Evolutionary conservation across 1,140 invertebrate species (phyloP).

Genomic region (Holotrichia oblita): DNA sequence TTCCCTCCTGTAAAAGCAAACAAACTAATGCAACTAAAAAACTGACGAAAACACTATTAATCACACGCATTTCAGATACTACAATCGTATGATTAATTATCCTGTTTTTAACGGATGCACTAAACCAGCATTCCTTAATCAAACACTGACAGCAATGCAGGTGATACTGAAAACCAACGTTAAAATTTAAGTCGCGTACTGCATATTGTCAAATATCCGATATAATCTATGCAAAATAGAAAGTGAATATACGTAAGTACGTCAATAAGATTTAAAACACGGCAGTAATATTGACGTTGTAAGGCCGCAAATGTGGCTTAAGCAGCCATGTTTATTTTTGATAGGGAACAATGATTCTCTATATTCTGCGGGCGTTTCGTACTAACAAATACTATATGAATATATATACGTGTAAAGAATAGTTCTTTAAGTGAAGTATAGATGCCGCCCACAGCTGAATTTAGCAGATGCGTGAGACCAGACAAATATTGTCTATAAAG

Average conservation of each 20-base stretch:
- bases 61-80: neutral
- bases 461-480: too few relatives aligned
- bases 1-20: too few relatives aligned
- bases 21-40: too few relatives aligned
- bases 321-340: neutral
- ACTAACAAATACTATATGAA: too few relatives aligned
- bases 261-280: neutral
- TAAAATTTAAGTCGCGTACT: neutral
- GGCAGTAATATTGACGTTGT: neutral
- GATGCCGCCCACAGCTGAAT: too few relatives aligned
- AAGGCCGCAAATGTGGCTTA: neutral
- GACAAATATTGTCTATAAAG: too few relatives aligned
- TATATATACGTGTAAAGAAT: too few relatives aligned
- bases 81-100: neutral
- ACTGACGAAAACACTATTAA: neutral
- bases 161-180: neutral
- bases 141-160: neutral
- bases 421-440: too few relatives aligned
- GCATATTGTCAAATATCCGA: neutral
- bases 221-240: constrained; percentile 1
- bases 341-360: neutral
- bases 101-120: constrained; percentile 5
- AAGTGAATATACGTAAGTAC: neutral
- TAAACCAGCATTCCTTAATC: neutral
- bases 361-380: neutral